Conservation (phyloP, 2,888 invertebrate species). For the Melieria crassipennis region DNA sequence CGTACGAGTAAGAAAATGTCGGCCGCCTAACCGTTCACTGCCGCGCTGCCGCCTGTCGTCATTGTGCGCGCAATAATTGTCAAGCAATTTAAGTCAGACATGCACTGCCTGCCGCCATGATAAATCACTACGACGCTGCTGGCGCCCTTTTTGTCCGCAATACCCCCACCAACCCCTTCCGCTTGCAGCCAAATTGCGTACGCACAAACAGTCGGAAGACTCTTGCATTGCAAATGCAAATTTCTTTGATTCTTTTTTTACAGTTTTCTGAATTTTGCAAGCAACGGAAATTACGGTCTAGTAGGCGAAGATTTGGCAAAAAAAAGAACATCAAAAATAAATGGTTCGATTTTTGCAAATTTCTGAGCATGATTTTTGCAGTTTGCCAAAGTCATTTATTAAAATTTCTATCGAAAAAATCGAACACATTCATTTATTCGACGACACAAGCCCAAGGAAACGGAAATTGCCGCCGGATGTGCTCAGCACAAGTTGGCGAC, state of each 20-base stretch:
- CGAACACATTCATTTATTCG: not conserved
- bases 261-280: too few relatives aligned
- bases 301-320: not conserved
- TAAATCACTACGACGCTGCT: constrained; percentile 21
- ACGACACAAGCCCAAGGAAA: not conserved
- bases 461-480: constrained; percentile 25
- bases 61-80: constrained; percentile 58
- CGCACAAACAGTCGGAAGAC: not conserved
- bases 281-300: too few relatives aligned
- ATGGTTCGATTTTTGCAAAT: not conserved
- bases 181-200: not conserved
- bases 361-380: not conserved
- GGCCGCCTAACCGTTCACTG: constrained; percentile 39
- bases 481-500: not conserved
- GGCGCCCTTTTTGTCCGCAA: not conserved
- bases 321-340: not conserved
- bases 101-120: constrained; percentile 16
- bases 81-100: constrained; percentile 60
- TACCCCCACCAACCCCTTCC: not conserved
- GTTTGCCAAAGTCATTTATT: constrained; percentile 21
- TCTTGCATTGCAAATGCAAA: too few relatives aligned
- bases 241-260: too few relatives aligned
- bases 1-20: not conserved
- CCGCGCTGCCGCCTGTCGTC: constrained; percentile 51
- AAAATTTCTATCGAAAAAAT: constrained; percentile 11